phyloP scores from a whole-genome alignment of 2,888 invertebrate genomes.

The Folsomia candida region DNA sequence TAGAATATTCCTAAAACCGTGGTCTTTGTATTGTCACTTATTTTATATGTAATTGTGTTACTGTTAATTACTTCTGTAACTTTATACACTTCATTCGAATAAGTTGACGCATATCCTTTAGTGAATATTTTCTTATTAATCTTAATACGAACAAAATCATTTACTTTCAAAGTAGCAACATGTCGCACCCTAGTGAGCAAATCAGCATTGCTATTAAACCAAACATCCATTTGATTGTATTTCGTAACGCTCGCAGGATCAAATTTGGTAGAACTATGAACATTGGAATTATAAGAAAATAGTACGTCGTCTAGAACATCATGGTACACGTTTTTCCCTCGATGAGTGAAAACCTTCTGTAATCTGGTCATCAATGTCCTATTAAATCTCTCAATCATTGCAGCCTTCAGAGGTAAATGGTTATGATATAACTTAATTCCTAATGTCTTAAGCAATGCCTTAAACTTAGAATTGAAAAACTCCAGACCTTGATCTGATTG shows the following conservation, averaged over 20 bases:
- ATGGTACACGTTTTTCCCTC: conserved; percentile 13
- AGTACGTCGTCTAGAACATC: conserved; percentile 22
- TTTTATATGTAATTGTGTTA: not conserved
- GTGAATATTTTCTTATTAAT: not conserved
- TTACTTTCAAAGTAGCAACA: conserved; percentile 21
- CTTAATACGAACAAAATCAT: too few relatives aligned
- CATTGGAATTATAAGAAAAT: conserved; percentile 17
- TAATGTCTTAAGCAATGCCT: not conserved
- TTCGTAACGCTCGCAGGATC: conserved; percentile 15
- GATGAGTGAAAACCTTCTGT: too few relatives aligned
- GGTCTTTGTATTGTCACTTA: not conserved
- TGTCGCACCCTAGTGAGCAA: not conserved
- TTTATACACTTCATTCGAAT: not conserved
- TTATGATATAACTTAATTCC: conserved; percentile 32
- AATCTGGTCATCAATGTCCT: too few relatives aligned
- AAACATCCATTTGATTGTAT: conserved; percentile 25
- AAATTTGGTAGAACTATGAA: conserved; percentile 22
- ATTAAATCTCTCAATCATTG: conserved; percentile 34
- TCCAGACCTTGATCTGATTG: conserved; percentile 34
- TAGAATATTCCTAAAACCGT: not conserved
- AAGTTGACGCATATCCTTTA: conserved; percentile 8
- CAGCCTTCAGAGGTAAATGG: conserved; percentile 25
- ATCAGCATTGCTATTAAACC: conserved; percentile 53
- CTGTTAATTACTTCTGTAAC: not conserved
- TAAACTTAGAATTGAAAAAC: conserved; percentile 6